Percentiles rank a stretch among this genome's conserved stretches.
These are phyloP conservation scores for Pristionchus exspectatus DNA, from an alignment of 2,888 invertebrate species.

Conservation along the genomic window DNA sequence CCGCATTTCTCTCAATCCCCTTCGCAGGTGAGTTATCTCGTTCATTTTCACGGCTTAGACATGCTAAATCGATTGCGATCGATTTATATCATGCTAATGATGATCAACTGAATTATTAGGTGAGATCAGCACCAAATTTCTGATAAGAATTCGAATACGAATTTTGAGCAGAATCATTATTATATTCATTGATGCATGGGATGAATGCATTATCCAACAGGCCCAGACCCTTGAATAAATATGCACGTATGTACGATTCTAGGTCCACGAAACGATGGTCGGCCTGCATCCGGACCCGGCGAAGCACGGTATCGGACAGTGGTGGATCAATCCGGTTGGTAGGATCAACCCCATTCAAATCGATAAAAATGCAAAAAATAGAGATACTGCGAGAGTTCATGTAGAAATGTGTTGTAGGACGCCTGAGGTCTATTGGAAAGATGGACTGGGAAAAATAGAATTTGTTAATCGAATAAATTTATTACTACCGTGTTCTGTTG, in stretches of 20 bases:
- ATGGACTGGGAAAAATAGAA: background rate
- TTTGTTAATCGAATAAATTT: too few relatives aligned
- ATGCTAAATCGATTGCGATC: too few relatives aligned
- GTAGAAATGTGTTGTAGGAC: too few relatives aligned
- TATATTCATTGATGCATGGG: too few relatives aligned
- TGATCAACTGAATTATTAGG: background rate
- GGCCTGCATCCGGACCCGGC: slow-evolving; percentile 27
- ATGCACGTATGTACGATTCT: background rate
- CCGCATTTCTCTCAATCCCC: slow-evolving; percentile 74
- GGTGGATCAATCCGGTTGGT: slow-evolving; percentile 53
- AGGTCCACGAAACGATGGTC: slow-evolving; percentile 51
- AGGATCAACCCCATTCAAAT: too few relatives aligned
- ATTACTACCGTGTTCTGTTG: too few relatives aligned
- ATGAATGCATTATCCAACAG: too few relatives aligned
- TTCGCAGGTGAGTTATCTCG: slow-evolving; percentile 54
- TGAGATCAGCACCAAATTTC: too few relatives aligned
- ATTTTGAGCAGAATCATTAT: too few relatives aligned
- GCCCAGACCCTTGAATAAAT: too few relatives aligned
- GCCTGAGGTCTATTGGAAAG: too few relatives aligned
- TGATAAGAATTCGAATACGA: background rate
- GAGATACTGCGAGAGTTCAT: too few relatives aligned
- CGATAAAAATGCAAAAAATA: background rate
- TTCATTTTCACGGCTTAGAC: background rate
- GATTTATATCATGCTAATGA: background rate
- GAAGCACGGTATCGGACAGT: background rate